Evolutionary conservation across 2,888 invertebrate species (phyloP).

Genomic region (Acheta domesticus): DNA sequence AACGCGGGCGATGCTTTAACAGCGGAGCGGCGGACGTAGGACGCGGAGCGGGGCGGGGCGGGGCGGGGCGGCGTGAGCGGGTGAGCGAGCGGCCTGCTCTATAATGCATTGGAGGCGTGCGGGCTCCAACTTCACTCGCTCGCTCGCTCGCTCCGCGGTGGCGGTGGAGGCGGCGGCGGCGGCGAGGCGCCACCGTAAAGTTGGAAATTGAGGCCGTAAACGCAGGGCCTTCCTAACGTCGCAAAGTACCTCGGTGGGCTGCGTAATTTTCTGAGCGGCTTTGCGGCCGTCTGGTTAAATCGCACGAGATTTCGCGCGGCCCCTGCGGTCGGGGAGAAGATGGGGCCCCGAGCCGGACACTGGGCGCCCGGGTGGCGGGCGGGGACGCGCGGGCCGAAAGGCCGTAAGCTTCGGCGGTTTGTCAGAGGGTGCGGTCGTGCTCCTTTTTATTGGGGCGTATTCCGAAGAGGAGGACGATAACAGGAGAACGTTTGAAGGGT

Average conservation of each 20-base stretch:
- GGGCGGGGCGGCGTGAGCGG: not conserved
- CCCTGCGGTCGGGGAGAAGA: not conserved
- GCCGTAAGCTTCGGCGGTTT: too few relatives aligned
- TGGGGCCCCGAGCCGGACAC: not conserved
- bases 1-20: not conserved
- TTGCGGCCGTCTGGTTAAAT: not conserved
- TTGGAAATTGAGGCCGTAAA: constrained; percentile 9
- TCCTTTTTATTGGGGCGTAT: too few relatives aligned
- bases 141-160: too few relatives aligned
- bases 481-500: too few relatives aligned
- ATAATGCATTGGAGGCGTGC: not conserved
- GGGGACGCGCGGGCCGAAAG: too few relatives aligned
- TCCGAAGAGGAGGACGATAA: too few relatives aligned
- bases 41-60: not conserved
- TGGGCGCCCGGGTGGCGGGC: too few relatives aligned
- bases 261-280: constrained; percentile 18
- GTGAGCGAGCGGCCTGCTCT: not conserved
- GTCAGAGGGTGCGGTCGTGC: too few relatives aligned
- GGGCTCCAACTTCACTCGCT: too few relatives aligned
- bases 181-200: not conserved
- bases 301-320: not conserved
- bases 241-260: constrained; percentile 5
- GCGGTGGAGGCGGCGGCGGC: not conserved
- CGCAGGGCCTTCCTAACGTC: not conserved
- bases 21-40: not conserved